Evolutionary conservation across 2,113 vertebrate species (phyloP), one percentile per base, ranked within the genome.

Genomic region (Laterallus jamaicensis): DNA sequence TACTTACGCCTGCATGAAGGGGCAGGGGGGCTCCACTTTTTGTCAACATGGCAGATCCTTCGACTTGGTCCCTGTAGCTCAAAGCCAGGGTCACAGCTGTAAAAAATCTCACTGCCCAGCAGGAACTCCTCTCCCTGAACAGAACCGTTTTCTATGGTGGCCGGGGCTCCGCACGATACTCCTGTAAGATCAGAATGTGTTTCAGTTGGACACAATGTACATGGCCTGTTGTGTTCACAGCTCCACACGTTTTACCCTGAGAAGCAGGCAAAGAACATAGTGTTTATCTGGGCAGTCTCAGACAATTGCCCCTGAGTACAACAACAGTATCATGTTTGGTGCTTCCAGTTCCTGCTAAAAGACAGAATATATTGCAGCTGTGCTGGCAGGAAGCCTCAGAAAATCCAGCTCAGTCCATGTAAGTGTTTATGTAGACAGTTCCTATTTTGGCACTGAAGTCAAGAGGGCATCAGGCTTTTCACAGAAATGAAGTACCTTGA

Each of bases 41-140:
- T 97, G 88, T 97, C 96, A 75, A 97, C 87, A 5, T 97, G 94
- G 82, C 97, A 98, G 62, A 97, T 97, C 37, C 97, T 97, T 77
- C 87, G 91, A 71, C 96, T 97, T 64, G 96, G 90, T n/a, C 97
- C 97, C 32, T 96, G 94, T 4, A 98, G 88, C 83, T 97, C 96
- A 93, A 94, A 98, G 62, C 97, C 97, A 71, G 68, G 81, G 82
- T 97, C 92, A 68, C 97, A 98, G 77, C 82, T 95, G 77, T 98
- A 98, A 54, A 97, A 89, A 79, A 97, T 74, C 52, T 98, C 97
- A 86, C 93, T 95, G 86, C 92, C 97, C 84, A 95, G 92, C 3
- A 97, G 86, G 83, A 96, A 96, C 47, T 92, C 92, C 29, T 92
- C 68, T 73, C 95, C 96, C 22, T 91, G 69, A 64, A 97, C 50